Evolutionary conservation across 1,140 invertebrate genomes (phyloP), one percentile per base, ranked within the genome.

Genomic region (Bombus terrestris): DNA sequence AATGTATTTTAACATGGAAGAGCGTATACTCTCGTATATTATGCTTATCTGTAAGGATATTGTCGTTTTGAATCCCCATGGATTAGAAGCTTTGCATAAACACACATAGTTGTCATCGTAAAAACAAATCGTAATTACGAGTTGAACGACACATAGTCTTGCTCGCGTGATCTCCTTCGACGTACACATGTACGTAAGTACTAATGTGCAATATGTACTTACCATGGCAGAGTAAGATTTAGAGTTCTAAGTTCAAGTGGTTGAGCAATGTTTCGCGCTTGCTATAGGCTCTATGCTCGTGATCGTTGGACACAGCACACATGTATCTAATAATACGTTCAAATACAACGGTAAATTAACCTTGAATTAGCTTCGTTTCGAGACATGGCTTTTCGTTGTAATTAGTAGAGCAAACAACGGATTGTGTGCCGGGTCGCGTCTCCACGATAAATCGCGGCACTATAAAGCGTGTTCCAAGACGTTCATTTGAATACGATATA

Each of bases 231-330:
- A 73, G 59, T 37, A 75, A 25, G 53, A 84, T 88, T 83, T 79
- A 81, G 86, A 81, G 89, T 90, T 90, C 86, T 82, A 90, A 88
- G 89, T 91, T 90, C 89, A 91, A 91, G 89, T 90, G 69, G 13
- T 64, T 83, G 32, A 69, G 89, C 78, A 66, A 86, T 71, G 86
- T 86, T 86, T 88, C 77, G 88, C 86, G 64, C 81, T 77, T 83
- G 81, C 59, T 80, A 79, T 39, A 59, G 59, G 71, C 69, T 73
- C 37, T 62, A 28, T 9, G 64, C 68, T 79, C 62, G 80, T 80
- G 82, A 77, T 74, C 73, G 72, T 81, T 83, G 68, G 66, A 77
- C 85, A 68, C 83, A 76, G 69, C 74, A 86, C 86, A 74, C 78
- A 81, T 84, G 77, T 88, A 80, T 91, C 89, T 88, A 91, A 90